phyloP scores from a whole-genome alignment of 2,888 invertebrate species.

The Melanostoma scalare region DNA sequence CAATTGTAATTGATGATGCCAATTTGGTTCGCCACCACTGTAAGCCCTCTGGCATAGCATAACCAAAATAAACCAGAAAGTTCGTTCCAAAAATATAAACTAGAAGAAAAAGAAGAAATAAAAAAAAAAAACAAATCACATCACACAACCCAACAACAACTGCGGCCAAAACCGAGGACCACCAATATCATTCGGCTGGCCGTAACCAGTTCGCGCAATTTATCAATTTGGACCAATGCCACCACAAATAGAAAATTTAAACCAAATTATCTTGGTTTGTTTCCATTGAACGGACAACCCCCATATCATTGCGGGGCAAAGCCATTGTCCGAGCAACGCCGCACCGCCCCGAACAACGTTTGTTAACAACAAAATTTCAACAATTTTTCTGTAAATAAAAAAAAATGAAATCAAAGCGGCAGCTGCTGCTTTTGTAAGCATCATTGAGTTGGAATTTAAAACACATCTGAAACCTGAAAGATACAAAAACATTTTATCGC shows the following conservation, averaged over 20 bases:
- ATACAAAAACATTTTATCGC: slow-evolving; percentile 1
- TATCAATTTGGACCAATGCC: slow-evolving; percentile 56
- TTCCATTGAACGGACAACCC: slow-evolving; percentile 22
- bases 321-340: no score
- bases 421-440: slow-evolving; percentile 26
- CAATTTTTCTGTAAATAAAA: slow-evolving; percentile 24
- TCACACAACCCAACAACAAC: slow-evolving; percentile 18
- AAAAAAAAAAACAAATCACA: slow-evolving; percentile 13
- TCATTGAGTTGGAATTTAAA: slow-evolving; percentile 33
- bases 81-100: slow-evolving; percentile 28
- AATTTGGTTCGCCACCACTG: slow-evolving; percentile 34
- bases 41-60: slow-evolving; percentile 30
- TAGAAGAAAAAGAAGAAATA: background rate
- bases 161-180: slow-evolving; percentile 26
- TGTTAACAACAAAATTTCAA: slow-evolving; percentile 13
- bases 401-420: slow-evolving; percentile 13
- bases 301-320: no score
- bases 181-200: slow-evolving; percentile 30
- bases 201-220: slow-evolving; percentile 55
- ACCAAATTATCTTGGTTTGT: slow-evolving; percentile 18
- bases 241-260: slow-evolving; percentile 40
- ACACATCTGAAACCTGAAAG: slow-evolving; percentile 7
- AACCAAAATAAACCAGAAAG: slow-evolving; percentile 52
- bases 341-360: background rate
- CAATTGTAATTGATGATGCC: slow-evolving; percentile 6